These are phyloP conservation scores for Apodemia zela DNA, from an alignment of 2,888 invertebrate genomes.

Conservation along the genomic window DNA sequence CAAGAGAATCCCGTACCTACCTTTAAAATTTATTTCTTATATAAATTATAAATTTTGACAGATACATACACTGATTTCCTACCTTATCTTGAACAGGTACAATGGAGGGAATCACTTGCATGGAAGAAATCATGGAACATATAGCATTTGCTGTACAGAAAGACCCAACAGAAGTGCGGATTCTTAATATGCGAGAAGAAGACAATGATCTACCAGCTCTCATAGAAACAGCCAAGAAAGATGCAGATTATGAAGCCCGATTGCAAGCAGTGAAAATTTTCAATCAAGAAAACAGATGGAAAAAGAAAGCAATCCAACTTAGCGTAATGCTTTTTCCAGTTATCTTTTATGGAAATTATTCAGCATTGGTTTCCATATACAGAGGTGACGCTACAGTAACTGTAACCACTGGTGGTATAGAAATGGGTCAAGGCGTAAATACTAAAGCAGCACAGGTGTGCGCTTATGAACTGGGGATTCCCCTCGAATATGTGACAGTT, in stretches of 20 bases:
- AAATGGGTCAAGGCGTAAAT: constrained; percentile 90
- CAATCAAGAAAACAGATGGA: constrained; percentile 86
- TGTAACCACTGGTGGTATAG: constrained; percentile 84
- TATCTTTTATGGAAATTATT: constrained; percentile 74
- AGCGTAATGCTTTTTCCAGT: constrained; percentile 85
- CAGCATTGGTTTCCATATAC: constrained; percentile 83
- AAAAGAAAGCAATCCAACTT: constrained; percentile 84
- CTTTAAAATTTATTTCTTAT: too few species aligned
- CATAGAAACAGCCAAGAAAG: constrained; percentile 61
- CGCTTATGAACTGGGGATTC: constrained; percentile 85
- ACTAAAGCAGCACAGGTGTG: constrained; percentile 89
- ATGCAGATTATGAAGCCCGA: constrained; percentile 77
- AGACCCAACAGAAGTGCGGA: constrained; percentile 80
- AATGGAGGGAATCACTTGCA: constrained; percentile 79
- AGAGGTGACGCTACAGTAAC: constrained; percentile 85
- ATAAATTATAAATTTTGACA: too few species aligned
- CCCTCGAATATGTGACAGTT: constrained; percentile 80
- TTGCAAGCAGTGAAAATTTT: constrained; percentile 73
- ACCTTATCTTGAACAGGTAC: constrained; percentile 53
- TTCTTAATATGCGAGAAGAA: constrained; percentile 73
- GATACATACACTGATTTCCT: too few species aligned
- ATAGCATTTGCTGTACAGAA: constrained; percentile 78
- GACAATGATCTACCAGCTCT: constrained; percentile 71
- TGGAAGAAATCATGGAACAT: constrained; percentile 85
- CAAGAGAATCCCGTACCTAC: too few species aligned